Base-by-base conservation (phyloP, 2,113 vertebrate species). In the Gymnarchus niloticus region DNA sequence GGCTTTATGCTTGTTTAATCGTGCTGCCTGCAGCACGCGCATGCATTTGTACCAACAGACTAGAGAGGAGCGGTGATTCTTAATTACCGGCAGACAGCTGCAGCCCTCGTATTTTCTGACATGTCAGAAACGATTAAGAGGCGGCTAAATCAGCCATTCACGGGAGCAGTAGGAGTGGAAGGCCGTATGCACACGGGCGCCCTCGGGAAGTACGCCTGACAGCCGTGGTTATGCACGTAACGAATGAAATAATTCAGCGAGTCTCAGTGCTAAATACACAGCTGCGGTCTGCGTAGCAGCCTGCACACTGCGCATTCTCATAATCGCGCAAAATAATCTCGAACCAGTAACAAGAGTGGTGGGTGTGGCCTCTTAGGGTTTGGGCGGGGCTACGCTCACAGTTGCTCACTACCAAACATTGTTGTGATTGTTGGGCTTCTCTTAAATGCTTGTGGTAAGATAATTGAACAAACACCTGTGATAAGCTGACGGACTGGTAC, bases 51-150 rank as follows among this genome's bases (percentile, higher is more conserved):
- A 33, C 1, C 33, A 73, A 73, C 65, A 41, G 28, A 69, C 61
- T 33, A 33, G 61, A 19, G 28, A 69, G 19, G 33, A 41, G 65
- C 65, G 1, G 33, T 33, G n/a, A 17, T 17, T 73, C 28, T 1
- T 73, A 73, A 73, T 73, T 73, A 73, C 65, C 17, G 65, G 65
- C 65, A 37, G 65, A 73, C 65, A 73, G 65, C 65, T 73, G 33
- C 65, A 5, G 33, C 12, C 28, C 19, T 8, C 14, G 61, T 1
- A 33, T 69, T 69, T 69, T 69, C 61, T 33, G 28, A 69, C 28
- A 0, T 17, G 33, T 37, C 65, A 17, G 33, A 41, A 73, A 33
- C 28, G 41, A 73, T 41, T 73, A 73, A 73, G 19, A 73, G 65
- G 65, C 65, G 41, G 65, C 33, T 41, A 73, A 73, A 33, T 41